Conservation (phyloP, 2,888 invertebrate genomes). For the Cerastoderma edule region DNA sequence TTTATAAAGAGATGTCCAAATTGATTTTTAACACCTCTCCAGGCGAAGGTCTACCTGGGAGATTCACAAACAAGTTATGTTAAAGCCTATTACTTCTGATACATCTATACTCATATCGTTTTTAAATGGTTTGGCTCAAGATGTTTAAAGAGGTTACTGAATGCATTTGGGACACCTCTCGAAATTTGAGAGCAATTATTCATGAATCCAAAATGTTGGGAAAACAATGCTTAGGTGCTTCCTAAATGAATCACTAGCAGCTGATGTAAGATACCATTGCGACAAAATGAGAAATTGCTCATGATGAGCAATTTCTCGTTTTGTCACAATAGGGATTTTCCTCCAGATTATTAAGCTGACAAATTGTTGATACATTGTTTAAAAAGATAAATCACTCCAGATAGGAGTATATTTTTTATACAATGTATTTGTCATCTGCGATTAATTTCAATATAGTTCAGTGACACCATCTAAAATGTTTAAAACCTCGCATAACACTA, state of each 20-base stretch:
- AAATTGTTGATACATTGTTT: background rate
- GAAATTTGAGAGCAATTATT: background rate
- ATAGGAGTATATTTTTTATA: background rate
- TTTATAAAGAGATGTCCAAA: background rate
- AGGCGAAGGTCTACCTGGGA: too few relatives aligned
- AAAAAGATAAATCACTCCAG: background rate
- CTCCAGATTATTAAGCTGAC: background rate
- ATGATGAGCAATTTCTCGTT: slow-evolving; percentile 1
- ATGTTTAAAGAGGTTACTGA: background rate
- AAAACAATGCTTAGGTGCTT: background rate
- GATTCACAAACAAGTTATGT: too few relatives aligned
- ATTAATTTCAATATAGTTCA: background rate
- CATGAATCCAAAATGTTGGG: background rate
- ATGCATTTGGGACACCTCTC: background rate
- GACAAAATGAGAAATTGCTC: background rate
- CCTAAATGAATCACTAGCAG: background rate
- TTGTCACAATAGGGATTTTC: background rate
- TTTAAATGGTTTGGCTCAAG: background rate
- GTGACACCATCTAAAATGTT: background rate
- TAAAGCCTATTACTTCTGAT: background rate
- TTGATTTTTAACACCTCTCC: background rate
- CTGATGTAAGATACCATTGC: background rate
- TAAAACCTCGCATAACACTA: too few relatives aligned
- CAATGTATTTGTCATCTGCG: background rate
- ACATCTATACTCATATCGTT: background rate